phyloP scores from a whole-genome alignment of 2,113 vertebrate genomes.

The Phainopepla nitens region DNA sequence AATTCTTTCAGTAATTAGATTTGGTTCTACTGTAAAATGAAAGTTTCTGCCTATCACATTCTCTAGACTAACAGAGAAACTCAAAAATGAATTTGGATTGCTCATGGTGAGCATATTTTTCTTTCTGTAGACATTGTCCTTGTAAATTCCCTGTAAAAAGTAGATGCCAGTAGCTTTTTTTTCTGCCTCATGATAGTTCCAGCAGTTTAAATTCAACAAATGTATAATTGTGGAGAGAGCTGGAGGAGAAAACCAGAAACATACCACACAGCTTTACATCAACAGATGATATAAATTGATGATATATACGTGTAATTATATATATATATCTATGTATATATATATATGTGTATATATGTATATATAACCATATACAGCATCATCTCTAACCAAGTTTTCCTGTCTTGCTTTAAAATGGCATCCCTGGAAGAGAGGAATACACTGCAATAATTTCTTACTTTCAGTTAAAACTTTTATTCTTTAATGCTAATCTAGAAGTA shows the following conservation, averaged over 20 bases:
- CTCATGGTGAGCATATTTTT: neutral
- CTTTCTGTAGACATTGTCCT: neutral
- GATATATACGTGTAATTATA: neutral
- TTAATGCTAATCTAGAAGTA: neutral
- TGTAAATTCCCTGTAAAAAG: neutral
- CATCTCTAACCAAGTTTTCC: neutral
- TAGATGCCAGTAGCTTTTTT: neutral
- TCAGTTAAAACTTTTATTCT: neutral
- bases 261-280: neutral
- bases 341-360: accelerated
- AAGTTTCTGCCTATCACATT: neutral
- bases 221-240: neutral
- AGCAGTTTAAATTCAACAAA: neutral
- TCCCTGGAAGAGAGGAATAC: neutral
- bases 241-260: neutral
- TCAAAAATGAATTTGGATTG: neutral
- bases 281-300: neutral
- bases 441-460: neutral
- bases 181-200: neutral
- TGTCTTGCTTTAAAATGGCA: neutral
- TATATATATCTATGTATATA: accelerated
- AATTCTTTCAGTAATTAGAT: neutral
- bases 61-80: neutral
- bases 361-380: neutral
- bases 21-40: neutral